These are phyloP conservation scores for Alligator sinensis DNA, from an alignment of 2,113 vertebrate genomes.

Conservation along the genomic window DNA sequence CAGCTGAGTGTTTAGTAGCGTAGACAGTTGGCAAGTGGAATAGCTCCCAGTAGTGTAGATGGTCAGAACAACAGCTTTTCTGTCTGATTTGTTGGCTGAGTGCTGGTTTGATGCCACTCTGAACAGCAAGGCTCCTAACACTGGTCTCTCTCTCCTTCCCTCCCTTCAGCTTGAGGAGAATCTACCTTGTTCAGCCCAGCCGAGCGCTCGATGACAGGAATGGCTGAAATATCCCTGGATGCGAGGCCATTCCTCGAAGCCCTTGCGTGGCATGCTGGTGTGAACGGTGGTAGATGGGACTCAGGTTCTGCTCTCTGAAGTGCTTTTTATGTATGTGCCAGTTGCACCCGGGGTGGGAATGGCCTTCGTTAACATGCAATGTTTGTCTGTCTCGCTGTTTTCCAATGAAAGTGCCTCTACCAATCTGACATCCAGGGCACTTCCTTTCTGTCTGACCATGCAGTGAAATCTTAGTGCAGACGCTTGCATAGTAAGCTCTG, in stretches of 20 bases:
- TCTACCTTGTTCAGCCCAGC: not conserved
- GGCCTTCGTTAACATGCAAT: not conserved
- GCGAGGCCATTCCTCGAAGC: conserved; percentile 13
- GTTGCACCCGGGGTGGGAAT: not conserved
- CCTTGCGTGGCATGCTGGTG: not conserved
- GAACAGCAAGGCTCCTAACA: not conserved
- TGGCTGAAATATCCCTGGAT: not conserved
- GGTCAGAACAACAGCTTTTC: too few relatives aligned
- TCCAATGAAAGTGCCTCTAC: not conserved
- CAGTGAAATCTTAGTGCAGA: not conserved
- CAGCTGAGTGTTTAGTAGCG: too few relatives aligned
- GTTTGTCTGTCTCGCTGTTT: not conserved
- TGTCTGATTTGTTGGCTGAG: too few relatives aligned
- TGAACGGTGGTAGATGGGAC: not conserved
- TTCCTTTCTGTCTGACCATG: not conserved
- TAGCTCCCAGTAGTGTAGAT: too few relatives aligned
- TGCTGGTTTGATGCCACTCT: too few relatives aligned
- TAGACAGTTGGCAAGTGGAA: too few relatives aligned
- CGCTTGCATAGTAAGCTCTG: not conserved
- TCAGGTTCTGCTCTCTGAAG: not conserved
- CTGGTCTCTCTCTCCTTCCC: too few relatives aligned
- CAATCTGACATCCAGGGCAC: not conserved
- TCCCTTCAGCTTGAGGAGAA: not conserved
- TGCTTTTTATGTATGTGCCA: too few relatives aligned
- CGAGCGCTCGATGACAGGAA: conserved; percentile 51